phyloP scores from a whole-genome alignment of 2,113 vertebrate genomes.

The Anguilla rostrata region DNA sequence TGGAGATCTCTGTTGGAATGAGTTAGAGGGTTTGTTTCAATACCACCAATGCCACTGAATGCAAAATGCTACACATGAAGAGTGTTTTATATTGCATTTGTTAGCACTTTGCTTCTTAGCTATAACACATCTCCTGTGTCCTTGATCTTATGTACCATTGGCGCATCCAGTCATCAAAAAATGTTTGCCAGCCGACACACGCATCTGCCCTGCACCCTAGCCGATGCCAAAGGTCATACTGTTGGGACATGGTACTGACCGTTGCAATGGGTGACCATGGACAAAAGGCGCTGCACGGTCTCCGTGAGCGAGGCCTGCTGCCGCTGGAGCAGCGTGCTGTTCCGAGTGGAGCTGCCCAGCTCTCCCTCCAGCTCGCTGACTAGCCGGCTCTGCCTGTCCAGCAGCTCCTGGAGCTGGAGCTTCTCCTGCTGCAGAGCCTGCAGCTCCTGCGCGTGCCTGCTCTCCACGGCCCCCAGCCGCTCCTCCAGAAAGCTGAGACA shows the following conservation, averaged over 20 bases:
- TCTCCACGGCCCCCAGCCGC: slow-evolving; percentile 68
- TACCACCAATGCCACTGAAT: neutral
- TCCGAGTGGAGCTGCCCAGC: slow-evolving; percentile 62
- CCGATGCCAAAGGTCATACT: neutral
- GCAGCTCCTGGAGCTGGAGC: slow-evolving; percentile 66
- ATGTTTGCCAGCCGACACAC: neutral
- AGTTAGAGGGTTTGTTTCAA: neutral
- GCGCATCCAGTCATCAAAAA: too few relatives aligned
- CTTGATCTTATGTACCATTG: neutral
- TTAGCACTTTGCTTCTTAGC: too few relatives aligned
- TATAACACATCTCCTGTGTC: neutral
- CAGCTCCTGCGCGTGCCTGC: slow-evolving; percentile 63
- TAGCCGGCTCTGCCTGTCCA: slow-evolving; percentile 66
- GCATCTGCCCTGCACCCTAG: neutral
- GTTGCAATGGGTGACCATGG: slow-evolving; percentile 68
- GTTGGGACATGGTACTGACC: slow-evolving; percentile 54
- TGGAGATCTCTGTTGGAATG: slow-evolving; percentile 61
- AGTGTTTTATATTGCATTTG: too few relatives aligned
- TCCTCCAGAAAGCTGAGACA: slow-evolving; percentile 69
- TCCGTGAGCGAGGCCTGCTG: slow-evolving; percentile 70
- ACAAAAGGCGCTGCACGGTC: slow-evolving; percentile 67
- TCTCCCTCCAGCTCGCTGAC: slow-evolving; percentile 69
- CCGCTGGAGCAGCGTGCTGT: slow-evolving; percentile 68
- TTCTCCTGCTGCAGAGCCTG: slow-evolving; percentile 67
- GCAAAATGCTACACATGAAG: neutral